These are phyloP conservation scores for Hippopotamyrus pictus DNA, from an alignment of 2,797 vertebrate genomes.

Conservation along the genomic window DNA sequence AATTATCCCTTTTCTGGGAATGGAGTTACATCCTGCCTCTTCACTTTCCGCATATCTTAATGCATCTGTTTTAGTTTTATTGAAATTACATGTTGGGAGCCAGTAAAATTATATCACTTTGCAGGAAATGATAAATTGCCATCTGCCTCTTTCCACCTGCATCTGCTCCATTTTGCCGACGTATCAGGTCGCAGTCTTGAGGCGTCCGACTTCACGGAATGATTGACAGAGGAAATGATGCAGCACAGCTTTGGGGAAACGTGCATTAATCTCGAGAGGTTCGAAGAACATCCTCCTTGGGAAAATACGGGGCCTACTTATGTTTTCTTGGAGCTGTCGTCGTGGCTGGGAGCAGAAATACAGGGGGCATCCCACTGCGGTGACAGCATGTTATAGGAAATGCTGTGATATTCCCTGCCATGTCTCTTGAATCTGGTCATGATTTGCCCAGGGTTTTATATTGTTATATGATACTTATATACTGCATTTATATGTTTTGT, in stretches of 20 bases:
- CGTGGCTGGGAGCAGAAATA: neutral
- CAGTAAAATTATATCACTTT: slow-evolving; percentile 22
- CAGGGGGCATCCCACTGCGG: neutral
- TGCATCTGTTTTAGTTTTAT: slow-evolving; percentile 22
- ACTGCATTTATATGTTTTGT: neutral
- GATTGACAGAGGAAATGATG: neutral
- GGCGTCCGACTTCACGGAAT: neutral
- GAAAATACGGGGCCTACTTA: neutral
- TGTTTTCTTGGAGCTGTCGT: neutral
- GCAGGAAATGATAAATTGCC: slow-evolving; percentile 18
- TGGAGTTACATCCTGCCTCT: neutral
- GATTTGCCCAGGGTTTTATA: neutral
- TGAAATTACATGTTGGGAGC: slow-evolving; percentile 12
- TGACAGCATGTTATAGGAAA: neutral
- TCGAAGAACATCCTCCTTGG: neutral
- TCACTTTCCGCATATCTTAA: slow-evolving; percentile 12
- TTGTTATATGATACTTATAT: neutral
- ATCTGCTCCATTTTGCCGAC: slow-evolving; percentile 9
- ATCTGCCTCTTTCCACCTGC: slow-evolving; percentile 17
- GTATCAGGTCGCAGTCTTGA: slow-evolving; percentile 4
- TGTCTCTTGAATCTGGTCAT: neutral
- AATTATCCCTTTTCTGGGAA: slow-evolving; percentile 2
- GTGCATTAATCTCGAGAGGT: neutral
- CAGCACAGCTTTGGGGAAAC: neutral
- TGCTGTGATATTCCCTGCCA: neutral